Conservation (phyloP, 2,888 invertebrate species). For the Argynnis bischoffii region DNA sequence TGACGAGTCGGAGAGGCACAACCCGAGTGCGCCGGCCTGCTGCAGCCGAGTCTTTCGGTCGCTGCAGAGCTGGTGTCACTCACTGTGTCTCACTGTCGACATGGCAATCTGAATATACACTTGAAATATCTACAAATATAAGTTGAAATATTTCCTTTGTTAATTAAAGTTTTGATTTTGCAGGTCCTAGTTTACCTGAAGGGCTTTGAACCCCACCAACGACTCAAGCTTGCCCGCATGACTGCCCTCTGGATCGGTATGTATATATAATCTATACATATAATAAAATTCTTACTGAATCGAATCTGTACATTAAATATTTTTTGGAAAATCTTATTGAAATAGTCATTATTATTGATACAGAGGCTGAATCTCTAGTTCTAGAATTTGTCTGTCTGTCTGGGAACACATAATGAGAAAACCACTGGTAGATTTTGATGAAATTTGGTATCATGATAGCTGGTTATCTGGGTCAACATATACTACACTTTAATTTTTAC, state of each 20-base stretch:
- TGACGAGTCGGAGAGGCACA: constrained; percentile 76
- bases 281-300: neutral
- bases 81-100: constrained; percentile 58
- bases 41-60: constrained; percentile 62
- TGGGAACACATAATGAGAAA: too few relatives aligned
- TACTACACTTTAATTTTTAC: too few relatives aligned
- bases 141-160: neutral
- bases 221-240: constrained; percentile 96
- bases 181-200: constrained; percentile 96
- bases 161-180: neutral
- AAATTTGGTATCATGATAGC: too few relatives aligned
- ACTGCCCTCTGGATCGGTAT: constrained; percentile 94
- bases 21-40: constrained; percentile 45
- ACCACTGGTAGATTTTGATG: too few relatives aligned
- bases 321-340: neutral
- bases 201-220: constrained; percentile 94
- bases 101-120: constrained; percentile 67
- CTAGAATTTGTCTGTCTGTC: too few relatives aligned
- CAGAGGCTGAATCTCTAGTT: too few relatives aligned
- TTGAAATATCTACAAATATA: neutral
- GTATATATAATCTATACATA: constrained; percentile 42
- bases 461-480: too few relatives aligned
- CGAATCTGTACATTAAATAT: neutral
- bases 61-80: constrained; percentile 45
- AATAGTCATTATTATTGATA: too few relatives aligned